These are phyloP conservation scores for Dryobates pubescens DNA, from an alignment of 2,797 vertebrate species.

Conservation along the genomic window DNA sequence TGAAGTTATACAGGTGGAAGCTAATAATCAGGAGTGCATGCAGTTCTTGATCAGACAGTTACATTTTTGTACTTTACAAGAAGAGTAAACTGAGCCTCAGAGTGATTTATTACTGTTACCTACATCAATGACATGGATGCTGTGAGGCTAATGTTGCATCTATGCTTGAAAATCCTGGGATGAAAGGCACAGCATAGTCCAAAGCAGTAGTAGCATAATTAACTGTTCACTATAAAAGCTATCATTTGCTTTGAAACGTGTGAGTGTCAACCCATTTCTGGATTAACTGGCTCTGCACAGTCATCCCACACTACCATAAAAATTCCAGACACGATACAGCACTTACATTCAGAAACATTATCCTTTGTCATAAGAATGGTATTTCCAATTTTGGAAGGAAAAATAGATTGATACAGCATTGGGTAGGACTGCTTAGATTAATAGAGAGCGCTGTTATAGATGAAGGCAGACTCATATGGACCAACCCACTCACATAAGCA, in stretches of 20 bases:
- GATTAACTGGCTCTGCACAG: slow-evolving; percentile 11
- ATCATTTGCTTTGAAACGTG: not conserved
- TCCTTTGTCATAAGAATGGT: not conserved
- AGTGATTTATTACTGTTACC: slow-evolving; percentile 39
- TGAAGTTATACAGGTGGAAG: not conserved
- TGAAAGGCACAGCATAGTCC: not conserved
- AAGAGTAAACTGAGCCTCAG: not conserved
- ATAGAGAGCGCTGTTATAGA: not conserved
- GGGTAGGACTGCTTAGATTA: not conserved
- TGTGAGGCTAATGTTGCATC: not conserved
- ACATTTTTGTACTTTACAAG: not conserved
- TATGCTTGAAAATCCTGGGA: not conserved
- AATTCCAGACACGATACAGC: slow-evolving; percentile 24
- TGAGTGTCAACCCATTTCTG: not conserved
- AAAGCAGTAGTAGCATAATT: slow-evolving; percentile 5
- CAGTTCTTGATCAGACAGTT: not conserved
- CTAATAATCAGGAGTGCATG: not conserved
- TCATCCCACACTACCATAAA: slow-evolving; percentile 1
- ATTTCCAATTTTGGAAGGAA: not conserved
- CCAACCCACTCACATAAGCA: not conserved
- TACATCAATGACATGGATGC: slow-evolving; percentile 12
- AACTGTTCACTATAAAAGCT: slow-evolving; percentile 17
- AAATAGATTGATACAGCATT: not conserved
- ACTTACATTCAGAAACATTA: slow-evolving; percentile 9
- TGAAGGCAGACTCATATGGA: not conserved